phyloP scores from a whole-genome alignment of 2,113 vertebrate genomes.

The Neolamprologus toae region DNA sequence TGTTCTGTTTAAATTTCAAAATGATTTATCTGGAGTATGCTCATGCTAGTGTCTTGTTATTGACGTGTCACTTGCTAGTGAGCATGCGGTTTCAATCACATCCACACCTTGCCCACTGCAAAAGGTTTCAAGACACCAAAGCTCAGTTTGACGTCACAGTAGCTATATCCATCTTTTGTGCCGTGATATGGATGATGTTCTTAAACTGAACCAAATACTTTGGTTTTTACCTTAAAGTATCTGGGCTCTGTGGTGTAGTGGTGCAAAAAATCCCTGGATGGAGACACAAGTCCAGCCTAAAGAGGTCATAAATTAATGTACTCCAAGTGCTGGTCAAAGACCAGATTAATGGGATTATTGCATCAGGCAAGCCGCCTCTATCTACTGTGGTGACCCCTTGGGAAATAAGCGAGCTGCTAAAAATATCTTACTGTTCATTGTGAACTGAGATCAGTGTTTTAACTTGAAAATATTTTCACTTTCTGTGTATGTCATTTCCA shows the following conservation, averaged over 20 bases:
- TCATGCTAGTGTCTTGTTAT: neutral
- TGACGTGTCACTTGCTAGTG: neutral
- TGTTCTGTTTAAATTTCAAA: neutral
- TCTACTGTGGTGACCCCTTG: neutral
- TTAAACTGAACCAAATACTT: neutral
- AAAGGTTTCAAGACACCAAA: neutral
- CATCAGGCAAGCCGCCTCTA: neutral
- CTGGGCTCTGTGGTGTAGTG: neutral
- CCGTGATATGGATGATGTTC: neutral
- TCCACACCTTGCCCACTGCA: neutral
- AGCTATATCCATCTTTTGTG: neutral
- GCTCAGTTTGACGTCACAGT: neutral
- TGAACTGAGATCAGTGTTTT: neutral
- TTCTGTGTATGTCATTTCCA: neutral
- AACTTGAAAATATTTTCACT: neutral
- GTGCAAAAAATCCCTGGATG: neutral
- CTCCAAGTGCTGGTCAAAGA: fast-evolving
- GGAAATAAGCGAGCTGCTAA: neutral
- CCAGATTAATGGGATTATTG: neutral
- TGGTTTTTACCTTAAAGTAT: neutral
- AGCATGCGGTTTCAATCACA: neutral
- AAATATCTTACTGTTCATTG: neutral
- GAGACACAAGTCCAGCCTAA: neutral
- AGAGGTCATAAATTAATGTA: neutral
- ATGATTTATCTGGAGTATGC: fast-evolving